These are phyloP conservation scores for Oophaga sylvatica DNA, from an alignment of 2,797 vertebrate genomes.

Conservation along the genomic window DNA sequence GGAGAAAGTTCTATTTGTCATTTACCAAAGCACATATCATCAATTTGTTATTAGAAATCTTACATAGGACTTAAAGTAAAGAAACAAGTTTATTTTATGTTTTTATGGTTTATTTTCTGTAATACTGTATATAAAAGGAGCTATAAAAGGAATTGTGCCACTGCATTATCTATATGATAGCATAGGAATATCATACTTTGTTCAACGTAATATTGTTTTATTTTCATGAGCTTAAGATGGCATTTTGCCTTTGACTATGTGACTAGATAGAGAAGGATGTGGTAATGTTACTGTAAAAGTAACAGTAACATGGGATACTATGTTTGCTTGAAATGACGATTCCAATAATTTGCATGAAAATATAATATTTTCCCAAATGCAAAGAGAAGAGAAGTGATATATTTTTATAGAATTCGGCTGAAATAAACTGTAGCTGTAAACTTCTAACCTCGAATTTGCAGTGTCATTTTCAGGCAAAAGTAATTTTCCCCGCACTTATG, in stretches of 20 bases:
- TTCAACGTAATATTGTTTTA: constrained; percentile 4
- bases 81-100: neutral
- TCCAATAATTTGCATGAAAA: constrained; percentile 51
- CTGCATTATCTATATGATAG: neutral
- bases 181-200: neutral
- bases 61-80: neutral
- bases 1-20: neutral
- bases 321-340: constrained; percentile 23
- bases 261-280: constrained; percentile 12
- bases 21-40: neutral
- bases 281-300: neutral
- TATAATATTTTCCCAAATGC: constrained; percentile 52
- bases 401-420: constrained; percentile 45
- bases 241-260: constrained; percentile 18
- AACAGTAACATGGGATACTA: neutral
- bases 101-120: neutral
- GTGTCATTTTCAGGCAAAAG: constrained; percentile 59
- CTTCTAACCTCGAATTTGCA: constrained; percentile 58
- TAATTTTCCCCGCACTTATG: constrained; percentile 55
- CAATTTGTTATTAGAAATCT: neutral
- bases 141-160: neutral
- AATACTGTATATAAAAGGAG: neutral
- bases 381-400: constrained; percentile 44
- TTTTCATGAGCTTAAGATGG: neutral
- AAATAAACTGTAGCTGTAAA: constrained; percentile 57